Evolutionary conservation across 1,140 invertebrate genomes (phyloP).

Genomic region (Popillia japonica): DNA sequence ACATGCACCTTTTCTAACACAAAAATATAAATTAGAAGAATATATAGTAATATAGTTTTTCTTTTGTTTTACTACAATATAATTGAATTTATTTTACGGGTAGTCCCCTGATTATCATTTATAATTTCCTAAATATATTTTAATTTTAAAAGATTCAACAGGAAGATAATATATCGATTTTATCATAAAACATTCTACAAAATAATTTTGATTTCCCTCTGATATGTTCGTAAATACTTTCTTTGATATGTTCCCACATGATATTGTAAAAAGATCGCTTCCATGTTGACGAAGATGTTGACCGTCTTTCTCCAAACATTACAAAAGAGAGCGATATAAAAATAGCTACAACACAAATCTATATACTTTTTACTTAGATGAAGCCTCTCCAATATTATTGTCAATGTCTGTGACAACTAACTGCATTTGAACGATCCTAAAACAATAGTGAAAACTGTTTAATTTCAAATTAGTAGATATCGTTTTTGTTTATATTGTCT

Average conservation of each 20-base stretch:
- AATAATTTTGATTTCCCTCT: constrained; percentile 19
- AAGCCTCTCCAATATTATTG: constrained; percentile 3
- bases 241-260: constrained; percentile 2
- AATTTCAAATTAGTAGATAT: too few species aligned
- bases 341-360: constrained; percentile 4
- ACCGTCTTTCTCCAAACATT: not conserved
- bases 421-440: constrained; percentile 23
- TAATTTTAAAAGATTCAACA: too few species aligned
- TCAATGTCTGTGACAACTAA: constrained; percentile 32
- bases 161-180: too few species aligned
- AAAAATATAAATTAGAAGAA: too few species aligned
- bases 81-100: too few species aligned
- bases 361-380: not conserved
- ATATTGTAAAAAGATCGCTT: not conserved
- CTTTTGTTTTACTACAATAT: too few species aligned
- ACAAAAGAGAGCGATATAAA: not conserved
- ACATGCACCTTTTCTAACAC: too few species aligned
- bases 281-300: not conserved
- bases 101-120: too few species aligned
- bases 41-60: too few species aligned
- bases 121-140: too few species aligned
- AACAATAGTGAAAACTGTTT: too few species aligned
- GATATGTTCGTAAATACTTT: not conserved
- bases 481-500: too few species aligned
- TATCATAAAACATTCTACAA: constrained; percentile 17